Base-by-base conservation (phyloP, 1,140 invertebrate species). In the Piezodorus guildinii region DNA sequence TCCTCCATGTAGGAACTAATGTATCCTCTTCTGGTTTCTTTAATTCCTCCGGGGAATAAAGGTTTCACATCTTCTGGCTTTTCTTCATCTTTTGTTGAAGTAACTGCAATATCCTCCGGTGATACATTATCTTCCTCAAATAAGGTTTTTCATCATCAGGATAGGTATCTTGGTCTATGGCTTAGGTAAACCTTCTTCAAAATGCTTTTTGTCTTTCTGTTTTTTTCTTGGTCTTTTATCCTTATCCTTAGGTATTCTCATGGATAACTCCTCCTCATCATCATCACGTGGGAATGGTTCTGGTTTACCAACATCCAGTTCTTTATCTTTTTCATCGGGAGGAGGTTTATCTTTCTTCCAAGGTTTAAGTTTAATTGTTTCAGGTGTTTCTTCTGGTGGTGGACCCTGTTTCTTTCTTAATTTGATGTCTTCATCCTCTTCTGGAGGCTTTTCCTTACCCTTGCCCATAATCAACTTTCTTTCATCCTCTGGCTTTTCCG, bases 321-420 rank as follows among this genome's bases (percentile, higher is more conserved):
- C 60, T 56, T 68, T 67, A 52, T 67, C 59, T 25, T 64, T 68
- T 64, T 67, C 65, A 30, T 62, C 64, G 34, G 54, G 52, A 34
- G 12, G 46, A 44, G 68, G 68, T 68, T 69, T 62, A 46, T 69
- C 68, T 62, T 68, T 65, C 19, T 61, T 68, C 69, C 68, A 63
- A 25, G 69, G 69, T 66, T 70, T 72, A 60, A 68, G 63, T 59
- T 63, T 67, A 10, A 72, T 67, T 66, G 66, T 56, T 70, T 73
- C 69, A 0, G 69, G 68, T 23, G 68, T 44, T 62, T 70, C 71
- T 52, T 72, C 70, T 49, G 71, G 69, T 17, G 67, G 68, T 62
- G 65, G 72, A 65, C 67, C 74, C 74, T 71, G 74, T 49, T 78
- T 73, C 61, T 75, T 74, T 63, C 76, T 78, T 15, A 71, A 72